Evolutionary conservation across 1,140 invertebrate genomes (phyloP).

Genomic region (Bombus terrestris): DNA sequence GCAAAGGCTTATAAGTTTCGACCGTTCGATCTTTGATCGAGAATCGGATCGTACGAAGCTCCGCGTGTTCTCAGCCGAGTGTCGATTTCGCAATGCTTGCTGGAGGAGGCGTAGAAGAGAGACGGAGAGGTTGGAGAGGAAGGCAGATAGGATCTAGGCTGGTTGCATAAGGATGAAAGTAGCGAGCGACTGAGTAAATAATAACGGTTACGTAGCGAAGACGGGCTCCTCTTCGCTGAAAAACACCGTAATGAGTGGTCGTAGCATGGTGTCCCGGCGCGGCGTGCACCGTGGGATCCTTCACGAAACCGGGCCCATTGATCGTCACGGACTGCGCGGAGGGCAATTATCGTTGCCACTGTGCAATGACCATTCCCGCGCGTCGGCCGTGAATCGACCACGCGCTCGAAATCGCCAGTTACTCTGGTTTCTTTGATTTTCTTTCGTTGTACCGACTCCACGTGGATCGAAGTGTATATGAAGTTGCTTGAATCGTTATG

Average conservation of each 20-base stretch:
- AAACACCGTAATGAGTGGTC: constrained; percentile 72
- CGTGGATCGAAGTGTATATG: not conserved
- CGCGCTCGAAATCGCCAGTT: not conserved
- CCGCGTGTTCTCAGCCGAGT: constrained; percentile 54
- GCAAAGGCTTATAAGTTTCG: not conserved
- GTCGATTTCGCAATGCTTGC: constrained; percentile 68
- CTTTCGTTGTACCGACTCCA: not conserved
- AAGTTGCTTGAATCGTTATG: not conserved
- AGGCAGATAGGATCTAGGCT: constrained; percentile 74
- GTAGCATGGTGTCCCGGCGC: constrained; percentile 37
- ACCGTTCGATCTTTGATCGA: not conserved
- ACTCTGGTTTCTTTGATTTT: not conserved
- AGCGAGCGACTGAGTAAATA: constrained; percentile 80
- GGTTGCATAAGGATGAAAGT: constrained; percentile 82
- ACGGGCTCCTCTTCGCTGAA: constrained; percentile 59
- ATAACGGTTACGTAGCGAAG: constrained; percentile 78
- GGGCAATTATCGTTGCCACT: constrained; percentile 50
- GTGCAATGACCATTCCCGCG: constrained; percentile 56
- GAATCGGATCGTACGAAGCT: constrained; percentile 45
- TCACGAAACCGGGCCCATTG: constrained; percentile 65
- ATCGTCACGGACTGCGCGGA: constrained; percentile 50
- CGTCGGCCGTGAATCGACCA: constrained; percentile 15
- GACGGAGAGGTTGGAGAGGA: constrained; percentile 63
- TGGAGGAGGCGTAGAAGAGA: not conserved
- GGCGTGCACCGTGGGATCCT: constrained; percentile 64